Evolutionary conservation across 2,113 vertebrate species (phyloP).

Genomic region (Arizona elegans): DNA sequence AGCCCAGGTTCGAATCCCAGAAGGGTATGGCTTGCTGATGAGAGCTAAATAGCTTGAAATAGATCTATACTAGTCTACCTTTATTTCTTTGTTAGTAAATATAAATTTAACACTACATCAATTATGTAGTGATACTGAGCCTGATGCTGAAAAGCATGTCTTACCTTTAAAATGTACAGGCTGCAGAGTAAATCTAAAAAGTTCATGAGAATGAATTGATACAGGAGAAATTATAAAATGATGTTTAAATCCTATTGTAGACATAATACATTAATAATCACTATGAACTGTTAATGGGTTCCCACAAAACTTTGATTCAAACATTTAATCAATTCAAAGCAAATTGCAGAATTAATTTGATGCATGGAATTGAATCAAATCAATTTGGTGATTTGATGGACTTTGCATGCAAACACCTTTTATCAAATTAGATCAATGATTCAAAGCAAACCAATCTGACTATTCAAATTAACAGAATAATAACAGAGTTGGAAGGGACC

Average conservation of each 20-base stretch:
- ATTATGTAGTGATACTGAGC: background rate
- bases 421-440: background rate
- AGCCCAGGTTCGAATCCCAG: no score
- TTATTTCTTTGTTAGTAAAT: no score
- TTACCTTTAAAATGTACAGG: conserved; percentile 1
- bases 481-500: no score
- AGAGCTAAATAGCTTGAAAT: no score
- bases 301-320: background rate
- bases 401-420: background rate
- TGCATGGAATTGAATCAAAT: background rate
- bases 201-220: conserved; percentile 2
- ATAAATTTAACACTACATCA: background rate
- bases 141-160: background rate
- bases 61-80: no score
- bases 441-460: background rate
- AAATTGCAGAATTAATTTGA: background rate
- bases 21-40: no score
- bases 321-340: background rate
- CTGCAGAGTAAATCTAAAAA: background rate
- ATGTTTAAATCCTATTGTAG: background rate
- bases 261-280: background rate
- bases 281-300: background rate
- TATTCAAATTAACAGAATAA: background rate
- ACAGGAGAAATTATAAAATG: background rate
- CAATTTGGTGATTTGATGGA: background rate